These are phyloP conservation scores for Oscheius sp. DNA, from an alignment of 2,888 invertebrate species.

Conservation along the genomic window DNA sequence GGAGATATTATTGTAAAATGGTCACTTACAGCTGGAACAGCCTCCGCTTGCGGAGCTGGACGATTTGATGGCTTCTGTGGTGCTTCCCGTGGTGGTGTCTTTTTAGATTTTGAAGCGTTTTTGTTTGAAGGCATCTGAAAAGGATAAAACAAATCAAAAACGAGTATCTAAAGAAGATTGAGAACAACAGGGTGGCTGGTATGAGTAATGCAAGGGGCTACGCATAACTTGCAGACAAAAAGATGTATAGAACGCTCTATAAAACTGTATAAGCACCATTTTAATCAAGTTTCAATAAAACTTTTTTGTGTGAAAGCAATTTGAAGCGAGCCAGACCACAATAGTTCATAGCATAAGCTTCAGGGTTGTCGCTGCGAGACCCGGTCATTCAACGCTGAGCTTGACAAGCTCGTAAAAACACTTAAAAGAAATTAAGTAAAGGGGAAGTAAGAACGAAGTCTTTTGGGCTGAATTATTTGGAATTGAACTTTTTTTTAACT, in stretches of 20 bases:
- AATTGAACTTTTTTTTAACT: too few species aligned
- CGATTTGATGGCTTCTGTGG: not conserved
- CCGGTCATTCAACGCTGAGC: not conserved
- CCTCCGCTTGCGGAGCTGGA: too few species aligned
- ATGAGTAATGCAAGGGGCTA: too few species aligned
- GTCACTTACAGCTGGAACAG: too few species aligned
- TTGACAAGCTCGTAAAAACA: not conserved
- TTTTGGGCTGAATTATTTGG: too few species aligned
- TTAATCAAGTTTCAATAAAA: not conserved
- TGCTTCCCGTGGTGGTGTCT: not conserved
- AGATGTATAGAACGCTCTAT: too few species aligned
- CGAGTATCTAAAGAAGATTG: not conserved
- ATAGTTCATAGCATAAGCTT: not conserved
- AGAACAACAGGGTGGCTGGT: too few species aligned
- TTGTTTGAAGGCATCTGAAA: slow-evolving; percentile 10
- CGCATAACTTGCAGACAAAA: too few species aligned
- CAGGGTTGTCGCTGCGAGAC: slow-evolving; percentile 24
- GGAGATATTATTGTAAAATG: not conserved
- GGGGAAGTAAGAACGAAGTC: too few species aligned
- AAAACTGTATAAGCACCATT: too few species aligned
- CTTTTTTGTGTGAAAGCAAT: not conserved
- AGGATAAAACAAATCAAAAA: not conserved
- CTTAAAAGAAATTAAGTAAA: not conserved
- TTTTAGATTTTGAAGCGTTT: not conserved
- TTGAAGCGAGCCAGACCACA: not conserved